Evolutionary conservation across 2,888 invertebrate genomes (phyloP), one percentile per base, ranked within the genome.

Genomic region (Cephus sareptanus): DNA sequence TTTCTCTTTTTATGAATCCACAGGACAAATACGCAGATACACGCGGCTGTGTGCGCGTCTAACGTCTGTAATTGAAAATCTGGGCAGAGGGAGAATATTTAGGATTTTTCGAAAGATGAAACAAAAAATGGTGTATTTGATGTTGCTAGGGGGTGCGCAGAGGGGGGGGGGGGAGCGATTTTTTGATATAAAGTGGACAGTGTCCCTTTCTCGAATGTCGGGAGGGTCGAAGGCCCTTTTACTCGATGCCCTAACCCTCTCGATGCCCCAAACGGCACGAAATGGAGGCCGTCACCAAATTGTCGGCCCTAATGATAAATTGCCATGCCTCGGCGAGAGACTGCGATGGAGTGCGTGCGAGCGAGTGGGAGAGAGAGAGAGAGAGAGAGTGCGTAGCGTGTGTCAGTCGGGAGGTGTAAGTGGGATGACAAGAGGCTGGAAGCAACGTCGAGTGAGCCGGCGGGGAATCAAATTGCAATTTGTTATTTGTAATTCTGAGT

Each of bases 401-500:
- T 40, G 40, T 40, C 40, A 15, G 40, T 15, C 15, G 40, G 40
- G 1, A 15, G 15, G 40, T 40, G 40, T 40, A 40, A 40, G 40
- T 40, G 15, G 40, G 40, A 40, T 4, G 40, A 15, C 40, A 15
- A 40, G 40, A 40, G 40, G 40, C 40, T 40, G 40, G 40, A 40
- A 40, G 75, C 81, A 75, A 40, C 70, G 73, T 35, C 77, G 74
- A 77, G 74, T 74, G 76, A 81, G 78, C 82, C 81, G 77, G 80
- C 89, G 86, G 90, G 88, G 91, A 91, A 91, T 91, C 91, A 91
- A 91, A 91, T 91, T 91, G 90, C 91, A 91, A 91, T 91, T 91
- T 91, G 91, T 91, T 91, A 91, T 91, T 91, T 91, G 91, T 91
- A 91, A 91, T 91, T 91, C 91, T 90, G 88, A 91, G 91, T 91